Conservation (phyloP, 2,113 vertebrate genomes). For the Panthera uncia region DNA sequence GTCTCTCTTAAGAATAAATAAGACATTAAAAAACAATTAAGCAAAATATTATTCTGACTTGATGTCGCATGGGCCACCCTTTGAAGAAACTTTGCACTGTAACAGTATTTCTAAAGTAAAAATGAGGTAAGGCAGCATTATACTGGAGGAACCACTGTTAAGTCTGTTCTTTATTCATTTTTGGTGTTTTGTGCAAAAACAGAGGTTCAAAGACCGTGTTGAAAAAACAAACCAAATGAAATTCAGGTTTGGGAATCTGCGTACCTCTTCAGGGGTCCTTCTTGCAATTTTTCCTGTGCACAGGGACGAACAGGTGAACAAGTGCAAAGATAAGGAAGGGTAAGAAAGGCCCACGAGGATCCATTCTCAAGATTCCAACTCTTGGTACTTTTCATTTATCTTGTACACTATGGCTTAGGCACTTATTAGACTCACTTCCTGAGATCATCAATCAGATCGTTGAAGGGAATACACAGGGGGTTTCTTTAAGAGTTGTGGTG, state of each 20-base stretch:
- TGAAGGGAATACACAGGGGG: background rate
- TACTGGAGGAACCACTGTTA: background rate
- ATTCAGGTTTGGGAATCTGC: background rate
- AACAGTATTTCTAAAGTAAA: background rate
- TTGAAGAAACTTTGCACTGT: background rate
- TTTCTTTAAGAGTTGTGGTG: background rate
- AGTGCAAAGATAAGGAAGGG: background rate
- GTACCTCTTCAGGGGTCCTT: background rate
- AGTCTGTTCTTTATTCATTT: background rate
- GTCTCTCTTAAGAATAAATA: too few relatives aligned
- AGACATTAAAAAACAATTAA: too few relatives aligned
- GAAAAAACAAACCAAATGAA: constrained; percentile 5
- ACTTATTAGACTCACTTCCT: background rate
- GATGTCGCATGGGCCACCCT: background rate
- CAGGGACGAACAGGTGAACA: too few relatives aligned
- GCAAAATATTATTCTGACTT: background rate
- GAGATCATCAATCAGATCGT: background rate
- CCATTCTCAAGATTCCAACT: background rate
- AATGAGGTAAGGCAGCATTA: background rate
- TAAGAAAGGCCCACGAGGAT: background rate
- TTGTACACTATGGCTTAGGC: background rate
- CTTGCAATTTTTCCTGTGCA: background rate
- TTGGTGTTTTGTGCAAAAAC: background rate
- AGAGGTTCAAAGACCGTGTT: background rate
- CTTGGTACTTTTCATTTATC: background rate